A percentile compares a stretch with the other conserved stretches of the same genome.
These are phyloP conservation scores for Poeciliopsis gracilis DNA, from an alignment of 2,797 vertebrate species.

Conservation along the genomic window DNA sequence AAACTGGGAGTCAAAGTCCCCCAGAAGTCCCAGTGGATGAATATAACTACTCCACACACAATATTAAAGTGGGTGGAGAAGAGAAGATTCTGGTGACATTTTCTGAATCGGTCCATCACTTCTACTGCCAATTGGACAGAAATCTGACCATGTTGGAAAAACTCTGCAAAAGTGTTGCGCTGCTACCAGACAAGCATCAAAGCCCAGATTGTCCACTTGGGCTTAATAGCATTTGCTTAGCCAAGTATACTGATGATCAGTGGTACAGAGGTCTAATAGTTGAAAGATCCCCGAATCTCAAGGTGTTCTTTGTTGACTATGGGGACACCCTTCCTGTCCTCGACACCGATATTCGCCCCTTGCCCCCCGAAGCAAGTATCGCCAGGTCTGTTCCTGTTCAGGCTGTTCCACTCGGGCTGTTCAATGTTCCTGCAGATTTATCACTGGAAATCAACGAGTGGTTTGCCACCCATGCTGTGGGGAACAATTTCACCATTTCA, in stretches of 20 bases:
- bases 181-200: conserved; percentile 49
- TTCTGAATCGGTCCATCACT: conserved; percentile 76
- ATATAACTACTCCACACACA: conserved; percentile 80
- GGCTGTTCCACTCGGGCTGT: conserved; percentile 86
- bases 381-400: conserved; percentile 85
- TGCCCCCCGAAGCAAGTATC: conserved; percentile 74
- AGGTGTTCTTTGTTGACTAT: conserved; percentile 90
- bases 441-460: conserved; percentile 80
- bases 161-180: conserved; percentile 70
- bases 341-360: conserved; percentile 73
- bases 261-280: conserved; percentile 88
- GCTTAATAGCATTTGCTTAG: conserved; percentile 82
- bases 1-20: conserved; percentile 51
- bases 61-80: conserved; percentile 82
- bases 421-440: conserved; percentile 72
- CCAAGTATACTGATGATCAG: conserved; percentile 81
- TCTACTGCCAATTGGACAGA: conserved; percentile 89
- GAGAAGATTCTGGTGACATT: conserved; percentile 82
- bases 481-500: conserved; percentile 77
- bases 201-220: conserved; percentile 41
- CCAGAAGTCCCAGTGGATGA: conserved; percentile 69
- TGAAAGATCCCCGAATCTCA: conserved; percentile 65
- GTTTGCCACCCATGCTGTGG: conserved; percentile 83
- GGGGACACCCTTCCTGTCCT: conserved; percentile 81
- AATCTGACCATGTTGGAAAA: conserved; percentile 74